Base-by-base conservation (phyloP, 2,797 vertebrate genomes). In the Gambelia wislizenii region DNA sequence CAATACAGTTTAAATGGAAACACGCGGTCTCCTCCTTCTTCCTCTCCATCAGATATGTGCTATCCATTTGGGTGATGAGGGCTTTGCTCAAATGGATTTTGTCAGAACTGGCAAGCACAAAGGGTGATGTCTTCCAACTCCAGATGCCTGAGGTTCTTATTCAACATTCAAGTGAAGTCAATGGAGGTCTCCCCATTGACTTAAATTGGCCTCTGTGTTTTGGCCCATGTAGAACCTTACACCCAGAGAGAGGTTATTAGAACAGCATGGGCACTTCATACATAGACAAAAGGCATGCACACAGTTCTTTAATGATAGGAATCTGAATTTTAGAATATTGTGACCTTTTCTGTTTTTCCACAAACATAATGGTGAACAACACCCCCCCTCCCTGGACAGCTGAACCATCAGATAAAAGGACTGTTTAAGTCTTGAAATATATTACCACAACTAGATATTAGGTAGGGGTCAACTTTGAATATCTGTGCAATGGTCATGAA, bases 1-100 rank as follows among this genome's bases (percentile, higher is more conserved):
- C 92, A 96, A 93, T 92, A 94, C 89, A 94, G 91, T 94, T 96
- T 97, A 96, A 97, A 96, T 93, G 85, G 95, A 97, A 97, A 95
- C 91, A 92, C 89, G 70, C 72, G 79, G 70, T 77, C 91, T 84
- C 91, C 93, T 91, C 86, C 90, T 52, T 90, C 94, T 90, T 84
- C 92, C 89, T 77, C 91, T 39, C 76, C 39, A 92, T 96, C 91
- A 94, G 92, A 93, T 95, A 93, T 92, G 92, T 90, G 82, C 92
- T 96, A 91, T 94, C 95, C 78, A 42, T 92, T 95, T 96, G 90
- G 64, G 95, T 94, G 87, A 90, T 82, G 39, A 95, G 86, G 12
- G 47, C 84, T 88, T 87, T 91, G 88, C 91, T 95, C 90, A 95
- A 95, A 97, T 93, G 92, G 79, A 76, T 91, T 95, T 95, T 97